phyloP scores from a whole-genome alignment of 1,140 invertebrate genomes.

The Scaptomyza montana region DNA sequence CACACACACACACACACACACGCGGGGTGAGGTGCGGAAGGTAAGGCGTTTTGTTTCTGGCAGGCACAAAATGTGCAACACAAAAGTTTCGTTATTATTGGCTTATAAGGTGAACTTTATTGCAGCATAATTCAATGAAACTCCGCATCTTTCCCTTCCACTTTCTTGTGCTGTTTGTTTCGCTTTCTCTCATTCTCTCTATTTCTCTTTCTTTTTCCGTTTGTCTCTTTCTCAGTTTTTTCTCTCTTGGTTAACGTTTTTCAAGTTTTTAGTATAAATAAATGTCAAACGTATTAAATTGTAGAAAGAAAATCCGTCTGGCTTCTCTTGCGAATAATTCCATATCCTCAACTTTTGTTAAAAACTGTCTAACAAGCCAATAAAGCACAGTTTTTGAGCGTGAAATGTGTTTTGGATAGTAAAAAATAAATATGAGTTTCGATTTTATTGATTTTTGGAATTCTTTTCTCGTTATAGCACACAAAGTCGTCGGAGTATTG shows the following conservation, averaged over 20 bases:
- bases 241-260: background rate
- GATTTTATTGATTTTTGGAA: conserved; percentile 18
- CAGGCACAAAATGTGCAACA: conserved; percentile 74
- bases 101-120: conserved; percentile 81
- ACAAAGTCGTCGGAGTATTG: conserved; percentile 24
- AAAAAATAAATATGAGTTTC: background rate
- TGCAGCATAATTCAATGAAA: conserved; percentile 75
- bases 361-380: too few species aligned
- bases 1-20: too few species aligned
- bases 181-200: background rate
- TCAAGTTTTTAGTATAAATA: background rate
- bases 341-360: too few species aligned
- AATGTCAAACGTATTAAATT: too few species aligned
- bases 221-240: background rate
- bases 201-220: background rate
- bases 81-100: conserved; percentile 82
- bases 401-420: background rate
- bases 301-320: too few species aligned
- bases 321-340: too few species aligned
- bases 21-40: too few species aligned
- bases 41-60: conserved; percentile 16
- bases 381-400: background rate
- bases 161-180: background rate
- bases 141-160: conserved; percentile 1
- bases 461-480: conserved; percentile 42